Percentiles rank a stretch among this genome's conserved stretches.
Evolutionary conservation across 2,797 vertebrate species (phyloP).

Genomic region (Eremophila alpestris): DNA sequence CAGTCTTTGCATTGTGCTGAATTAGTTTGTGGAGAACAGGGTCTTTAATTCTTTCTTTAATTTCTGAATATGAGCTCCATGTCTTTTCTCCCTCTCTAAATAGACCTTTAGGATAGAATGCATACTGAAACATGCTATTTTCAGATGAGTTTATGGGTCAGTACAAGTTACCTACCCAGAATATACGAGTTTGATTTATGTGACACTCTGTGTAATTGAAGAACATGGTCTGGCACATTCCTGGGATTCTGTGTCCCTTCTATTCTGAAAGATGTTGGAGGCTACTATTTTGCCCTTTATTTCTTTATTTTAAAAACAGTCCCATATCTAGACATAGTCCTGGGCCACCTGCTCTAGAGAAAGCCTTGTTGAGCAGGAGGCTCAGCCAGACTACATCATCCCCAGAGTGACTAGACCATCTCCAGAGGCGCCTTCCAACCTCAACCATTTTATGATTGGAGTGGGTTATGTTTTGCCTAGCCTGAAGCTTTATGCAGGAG

Average conservation of each 20-base stretch:
- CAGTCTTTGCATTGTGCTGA: background rate
- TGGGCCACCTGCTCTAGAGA: background rate
- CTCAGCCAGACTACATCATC: background rate
- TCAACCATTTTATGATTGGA: background rate
- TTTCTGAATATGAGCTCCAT: background rate
- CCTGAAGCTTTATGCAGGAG: background rate
- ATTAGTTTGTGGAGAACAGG: background rate
- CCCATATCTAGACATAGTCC: background rate
- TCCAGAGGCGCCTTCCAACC: background rate
- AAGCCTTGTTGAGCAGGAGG: background rate
- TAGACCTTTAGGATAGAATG: background rate
- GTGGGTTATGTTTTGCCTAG: background rate
- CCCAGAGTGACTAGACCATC: background rate
- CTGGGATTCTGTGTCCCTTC: background rate
- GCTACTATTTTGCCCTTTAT: background rate
- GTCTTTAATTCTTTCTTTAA: background rate
- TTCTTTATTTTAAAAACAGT: background rate
- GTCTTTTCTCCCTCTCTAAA: background rate
- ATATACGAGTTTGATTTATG: background rate
- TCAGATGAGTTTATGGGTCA: background rate
- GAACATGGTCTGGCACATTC: background rate
- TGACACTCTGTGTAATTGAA: background rate
- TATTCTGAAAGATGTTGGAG: background rate
- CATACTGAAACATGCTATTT: background rate
- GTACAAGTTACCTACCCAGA: background rate